A percentile compares a stretch with the other conserved stretches of the same genome.
Conservation (phyloP, 1,140 invertebrate species). For the Lanistes nyassanus region DNA sequence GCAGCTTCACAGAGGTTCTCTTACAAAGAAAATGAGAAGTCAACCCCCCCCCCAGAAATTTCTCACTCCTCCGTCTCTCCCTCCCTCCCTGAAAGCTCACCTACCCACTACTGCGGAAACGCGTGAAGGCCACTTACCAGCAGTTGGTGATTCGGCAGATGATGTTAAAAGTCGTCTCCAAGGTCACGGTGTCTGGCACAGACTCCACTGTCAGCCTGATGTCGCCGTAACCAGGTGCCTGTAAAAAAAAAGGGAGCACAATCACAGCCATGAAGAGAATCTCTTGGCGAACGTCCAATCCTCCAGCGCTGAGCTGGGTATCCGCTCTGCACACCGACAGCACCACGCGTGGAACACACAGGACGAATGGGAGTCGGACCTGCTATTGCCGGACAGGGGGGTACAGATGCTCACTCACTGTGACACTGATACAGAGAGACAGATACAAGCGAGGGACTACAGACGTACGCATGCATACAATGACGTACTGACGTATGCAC, state of each 20-base stretch:
- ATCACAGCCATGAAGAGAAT: too few relatives aligned
- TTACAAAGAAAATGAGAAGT: not conserved
- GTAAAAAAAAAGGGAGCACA: slow-evolving; percentile 50
- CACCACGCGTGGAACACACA: too few relatives aligned
- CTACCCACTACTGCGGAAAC: not conserved
- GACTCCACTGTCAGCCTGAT: slow-evolving; percentile 83
- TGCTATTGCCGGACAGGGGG: too few relatives aligned
- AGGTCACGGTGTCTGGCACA: slow-evolving; percentile 81
- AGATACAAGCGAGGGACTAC: too few relatives aligned
- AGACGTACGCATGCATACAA: not conserved
- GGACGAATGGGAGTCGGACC: too few relatives aligned
- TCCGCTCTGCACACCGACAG: too few relatives aligned
- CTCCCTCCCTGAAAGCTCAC: not conserved
- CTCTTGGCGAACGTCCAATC: too few relatives aligned
- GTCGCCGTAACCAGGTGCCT: slow-evolving; percentile 90
- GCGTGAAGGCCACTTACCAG: slow-evolving; percentile 77
- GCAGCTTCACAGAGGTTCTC: too few relatives aligned
- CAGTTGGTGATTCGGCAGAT: slow-evolving; percentile 88
- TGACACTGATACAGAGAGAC: too few relatives aligned
- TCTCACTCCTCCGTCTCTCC: not conserved
- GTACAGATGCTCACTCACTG: too few relatives aligned
- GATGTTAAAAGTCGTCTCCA: slow-evolving; percentile 85
- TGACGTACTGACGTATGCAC: not conserved
- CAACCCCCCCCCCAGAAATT: too few relatives aligned
- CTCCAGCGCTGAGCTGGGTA: too few relatives aligned